phyloP scores from a whole-genome alignment of 2,797 vertebrate species.

The Arrhamphus sclerolepis region DNA sequence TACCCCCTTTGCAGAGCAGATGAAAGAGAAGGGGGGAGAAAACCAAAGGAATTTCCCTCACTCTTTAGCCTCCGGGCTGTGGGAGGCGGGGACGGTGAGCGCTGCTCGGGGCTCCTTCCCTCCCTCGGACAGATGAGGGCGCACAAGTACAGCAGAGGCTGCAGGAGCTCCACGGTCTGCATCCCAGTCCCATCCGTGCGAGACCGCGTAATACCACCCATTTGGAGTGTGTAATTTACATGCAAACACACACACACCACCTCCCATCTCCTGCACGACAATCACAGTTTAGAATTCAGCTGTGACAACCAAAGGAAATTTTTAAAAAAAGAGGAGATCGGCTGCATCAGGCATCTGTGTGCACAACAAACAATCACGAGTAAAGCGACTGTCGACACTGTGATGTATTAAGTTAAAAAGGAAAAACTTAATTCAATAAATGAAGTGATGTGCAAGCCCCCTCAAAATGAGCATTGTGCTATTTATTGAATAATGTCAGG shows the following conservation, averaged over 20 bases:
- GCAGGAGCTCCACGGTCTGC: constrained; percentile 14
- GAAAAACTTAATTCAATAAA: no score
- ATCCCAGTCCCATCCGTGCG: constrained; percentile 22
- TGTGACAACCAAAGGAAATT: no score
- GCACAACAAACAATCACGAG: no score
- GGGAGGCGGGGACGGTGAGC: constrained; percentile 24
- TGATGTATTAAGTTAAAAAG: no score
- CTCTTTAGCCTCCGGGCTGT: constrained; percentile 33
- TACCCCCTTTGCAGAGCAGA: constrained; percentile 41
- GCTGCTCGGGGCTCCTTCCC: constrained; percentile 50
- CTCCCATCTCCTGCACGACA: no score
- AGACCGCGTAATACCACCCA: constrained; percentile 39
- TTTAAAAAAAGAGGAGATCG: no score
- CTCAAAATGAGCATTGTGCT: no score
- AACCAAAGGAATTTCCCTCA: constrained; percentile 73
- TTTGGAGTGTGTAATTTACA: constrained; percentile 18
- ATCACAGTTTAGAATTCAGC: no score
- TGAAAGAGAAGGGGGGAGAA: constrained; percentile 55
- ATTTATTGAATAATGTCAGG: no score
- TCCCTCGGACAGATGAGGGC: constrained; percentile 82
- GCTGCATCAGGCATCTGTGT: no score
- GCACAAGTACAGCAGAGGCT: constrained; percentile 83
- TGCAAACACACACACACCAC: background rate
- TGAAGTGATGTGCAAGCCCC: no score
- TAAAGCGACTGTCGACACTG: no score